Evolutionary conservation across 2,888 invertebrate species (phyloP).

Genomic region (Rhagonycha lutea): DNA sequence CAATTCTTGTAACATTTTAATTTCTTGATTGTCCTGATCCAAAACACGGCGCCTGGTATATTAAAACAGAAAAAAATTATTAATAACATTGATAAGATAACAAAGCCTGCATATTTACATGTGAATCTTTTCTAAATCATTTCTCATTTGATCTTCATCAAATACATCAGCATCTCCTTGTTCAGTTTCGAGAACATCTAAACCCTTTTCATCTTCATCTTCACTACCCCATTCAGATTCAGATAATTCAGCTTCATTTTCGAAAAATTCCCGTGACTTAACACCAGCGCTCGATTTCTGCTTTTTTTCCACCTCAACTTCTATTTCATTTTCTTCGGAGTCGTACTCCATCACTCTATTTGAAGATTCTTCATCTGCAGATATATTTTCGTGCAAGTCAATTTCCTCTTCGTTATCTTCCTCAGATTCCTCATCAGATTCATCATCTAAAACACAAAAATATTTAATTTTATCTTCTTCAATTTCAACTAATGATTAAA

Average conservation of each 20-base stretch:
- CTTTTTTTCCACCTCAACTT: slow-evolving; percentile 77
- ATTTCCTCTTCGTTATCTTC: slow-evolving; percentile 48
- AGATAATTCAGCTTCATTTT: slow-evolving; percentile 89
- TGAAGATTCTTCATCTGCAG: slow-evolving; percentile 38
- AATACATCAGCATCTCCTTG: slow-evolving; percentile 83
- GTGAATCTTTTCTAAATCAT: slow-evolving; percentile 84
- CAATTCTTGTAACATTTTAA: slow-evolving; percentile 82
- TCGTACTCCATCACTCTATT: slow-evolving; percentile 68
- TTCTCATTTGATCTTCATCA: slow-evolving; percentile 75
- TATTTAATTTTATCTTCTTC: background rate
- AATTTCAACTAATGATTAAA: background rate
- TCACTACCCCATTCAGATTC: slow-evolving; percentile 90
- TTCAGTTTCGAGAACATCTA: slow-evolving; percentile 82
- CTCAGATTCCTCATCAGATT: slow-evolving; percentile 48
- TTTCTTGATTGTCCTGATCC: slow-evolving; percentile 86
- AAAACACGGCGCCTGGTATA: slow-evolving; percentile 72
- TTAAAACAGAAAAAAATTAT: background rate
- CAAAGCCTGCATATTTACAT: slow-evolving; percentile 59
- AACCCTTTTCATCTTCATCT: slow-evolving; percentile 82
- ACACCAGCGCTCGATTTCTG: slow-evolving; percentile 61
- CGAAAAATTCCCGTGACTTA: slow-evolving; percentile 75
- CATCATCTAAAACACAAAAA: slow-evolving; percentile 31
- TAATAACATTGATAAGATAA: background rate
- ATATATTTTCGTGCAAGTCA: slow-evolving; percentile 45
- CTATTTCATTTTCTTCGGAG: slow-evolving; percentile 82